Base-by-base conservation (phyloP, 2,113 vertebrate species). In the Albula goreensis region DNA sequence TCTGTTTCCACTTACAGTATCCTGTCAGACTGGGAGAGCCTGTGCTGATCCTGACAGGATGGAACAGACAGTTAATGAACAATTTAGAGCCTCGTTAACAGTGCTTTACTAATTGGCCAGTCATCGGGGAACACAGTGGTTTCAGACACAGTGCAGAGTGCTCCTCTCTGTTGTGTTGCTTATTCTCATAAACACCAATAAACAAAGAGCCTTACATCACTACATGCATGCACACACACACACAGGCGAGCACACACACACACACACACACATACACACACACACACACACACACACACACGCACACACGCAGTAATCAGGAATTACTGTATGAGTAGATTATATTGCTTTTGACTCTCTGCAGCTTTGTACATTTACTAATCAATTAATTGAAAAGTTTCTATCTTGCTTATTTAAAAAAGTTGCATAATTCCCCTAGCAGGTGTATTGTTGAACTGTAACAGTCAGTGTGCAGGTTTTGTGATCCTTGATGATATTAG, bases 21-120 rank as follows among this genome's bases (percentile, higher is more conserved):
- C 31, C 25, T 41, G 77, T 78, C 77, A 78, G 41, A 31, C 41
- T 52, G 19, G 31, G 78, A 10, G 51, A 57, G 15, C 50, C n/a
- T 22, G 15, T 15, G 17, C 25, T 83, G 22, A 74, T 74, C 50
- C 78, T 48, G 52, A 70, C 78, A 52, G 48, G 52, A 78, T 10
- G n/a, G 41, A 8, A 25, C 88, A 89, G 90, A 90, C 90, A 86
- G 80, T 56, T 89, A 90, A 91, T 22, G 25, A 70, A 88, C 82
- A 91, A 90, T 92, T 95, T 95, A 93, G 92, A 88, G 51, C 48
- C 92, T 84, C 94, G 92, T 95, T 93, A 88, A 91, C 91, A 85
- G 81, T 90, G 90, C 93, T 92, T 93, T 91, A 89, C 92, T 95
- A 95, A 95, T 94, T 93, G 89, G 90, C 87, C 86, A 89, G 90